phyloP scores from a whole-genome alignment of 2,797 vertebrate genomes.

The Ambastaia sidthimunki region DNA sequence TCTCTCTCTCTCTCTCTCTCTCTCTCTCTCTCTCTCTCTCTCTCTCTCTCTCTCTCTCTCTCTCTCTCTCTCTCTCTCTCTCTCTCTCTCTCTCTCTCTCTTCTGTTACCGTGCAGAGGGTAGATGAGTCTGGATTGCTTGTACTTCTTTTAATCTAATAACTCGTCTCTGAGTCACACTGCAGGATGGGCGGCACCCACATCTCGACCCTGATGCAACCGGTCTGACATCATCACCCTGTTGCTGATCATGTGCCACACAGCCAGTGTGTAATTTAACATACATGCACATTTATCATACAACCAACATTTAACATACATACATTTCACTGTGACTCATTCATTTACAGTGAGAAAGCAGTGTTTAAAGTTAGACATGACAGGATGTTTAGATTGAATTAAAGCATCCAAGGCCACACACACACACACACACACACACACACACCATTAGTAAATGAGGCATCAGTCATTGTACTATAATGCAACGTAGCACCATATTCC shows the following conservation, averaged over 20 bases:
- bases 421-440: background rate
- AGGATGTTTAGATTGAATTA: background rate
- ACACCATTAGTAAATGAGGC: background rate
- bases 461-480: background rate
- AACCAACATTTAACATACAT: background rate
- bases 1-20: background rate
- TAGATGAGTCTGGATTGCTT: background rate
- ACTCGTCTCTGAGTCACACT: constrained; percentile 40
- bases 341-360: background rate
- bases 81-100: background rate
- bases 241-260: constrained; percentile 6
- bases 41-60: too few species aligned
- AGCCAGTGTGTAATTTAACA: constrained; percentile 13
- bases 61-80: background rate
- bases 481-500: background rate
- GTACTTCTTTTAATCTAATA: constrained; percentile 38
- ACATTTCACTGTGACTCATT: background rate
- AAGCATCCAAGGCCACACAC: background rate
- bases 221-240: constrained; percentile 27
- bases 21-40: background rate
- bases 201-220: constrained; percentile 45
- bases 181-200: constrained; percentile 41
- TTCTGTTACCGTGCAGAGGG: constrained; percentile 18
- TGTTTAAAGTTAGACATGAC: background rate
- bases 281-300: background rate